Evolutionary conservation across 2,113 vertebrate species (phyloP), one percentile per base, ranked within the genome.

Genomic region (Prietella phreatophila): DNA sequence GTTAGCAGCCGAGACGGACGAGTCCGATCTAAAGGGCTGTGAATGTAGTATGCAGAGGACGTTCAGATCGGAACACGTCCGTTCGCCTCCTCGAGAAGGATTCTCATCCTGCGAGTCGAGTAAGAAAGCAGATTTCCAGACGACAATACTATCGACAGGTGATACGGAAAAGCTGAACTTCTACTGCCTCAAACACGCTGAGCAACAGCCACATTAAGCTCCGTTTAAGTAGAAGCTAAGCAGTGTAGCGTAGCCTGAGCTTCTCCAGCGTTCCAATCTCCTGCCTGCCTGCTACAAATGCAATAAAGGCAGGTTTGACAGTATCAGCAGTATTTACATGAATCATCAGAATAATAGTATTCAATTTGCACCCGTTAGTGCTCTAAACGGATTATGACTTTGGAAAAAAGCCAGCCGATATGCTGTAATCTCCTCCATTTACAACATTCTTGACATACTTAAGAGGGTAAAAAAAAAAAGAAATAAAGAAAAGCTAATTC

Each of bases 281-380:
- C 22, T 42, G 30, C 75, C 84, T 73, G n/a, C 19, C 39, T n/a
- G 7, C 33, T 60, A 86, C 27, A 50, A 60, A 86, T 14, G 27
- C 55, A 55, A 65, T 86, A 33, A 86, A 79, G 58, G 4, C 42
- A 47, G 50, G 33, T 42, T 56, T 73, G 79, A 58, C 50, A 30
- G 69, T 30, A 67, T 71, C 50, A 20, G 78, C 25, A 75, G 79
- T 61, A 84, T 69, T 71, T 39, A 73, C 80, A 86, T 14, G 78
- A 88, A 71, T 82, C 84, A 81, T 60, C 65, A 81, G 73, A 65
- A 42, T 73, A 81, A 88, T 47, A 39, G 63, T 58, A 82, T 88
- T 27, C 25, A 65, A 76, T 90, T 55, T 71, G 9, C 71, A 55
- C 80, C 76, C 39, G 67, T 27, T 79, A 53, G 86, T 55, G 27